A percentile compares a stretch with the other conserved stretches of the same genome.
These are phyloP conservation scores for Paracanthobrama guichenoti DNA, from an alignment of 2,113 vertebrate genomes.

Conservation along the genomic window DNA sequence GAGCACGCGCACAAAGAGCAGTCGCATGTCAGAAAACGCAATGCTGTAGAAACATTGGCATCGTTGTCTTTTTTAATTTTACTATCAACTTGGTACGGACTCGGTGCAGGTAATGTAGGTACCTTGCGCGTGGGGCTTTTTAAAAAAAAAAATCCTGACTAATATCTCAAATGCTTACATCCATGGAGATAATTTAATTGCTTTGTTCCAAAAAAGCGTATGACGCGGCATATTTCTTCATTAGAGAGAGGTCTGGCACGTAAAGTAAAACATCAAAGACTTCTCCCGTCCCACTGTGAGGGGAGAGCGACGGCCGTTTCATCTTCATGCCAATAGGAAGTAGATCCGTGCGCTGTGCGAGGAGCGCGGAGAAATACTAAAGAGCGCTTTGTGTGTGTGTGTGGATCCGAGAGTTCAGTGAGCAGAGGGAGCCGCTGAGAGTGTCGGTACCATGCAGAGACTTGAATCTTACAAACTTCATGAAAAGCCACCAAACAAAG, in stretches of 20 bases:
- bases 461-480: conserved; percentile 66
- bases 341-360: conserved; percentile 76
- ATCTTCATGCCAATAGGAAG: conserved; percentile 68
- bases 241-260: conserved; percentile 14
- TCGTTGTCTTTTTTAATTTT: not conserved
- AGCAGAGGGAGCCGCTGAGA: conserved; percentile 20
- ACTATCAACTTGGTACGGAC: not conserved
- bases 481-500: conserved; percentile 68
- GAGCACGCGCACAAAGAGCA: not conserved
- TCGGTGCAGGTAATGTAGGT: not conserved
- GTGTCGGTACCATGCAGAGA: conserved; percentile 73
- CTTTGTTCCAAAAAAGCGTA: not conserved
- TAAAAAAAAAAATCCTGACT: not conserved
- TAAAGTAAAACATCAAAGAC: conserved; percentile 29
- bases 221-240: conserved; percentile 28
- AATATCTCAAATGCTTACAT: not conserved
- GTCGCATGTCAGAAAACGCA: not conserved
- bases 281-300: conserved; percentile 10
- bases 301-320: conserved; percentile 41
- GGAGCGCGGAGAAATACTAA: conserved; percentile 72
- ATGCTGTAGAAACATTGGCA: not conserved
- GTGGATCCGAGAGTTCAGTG: not conserved
- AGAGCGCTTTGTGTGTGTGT: conserved; percentile 47
- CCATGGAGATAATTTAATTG: not conserved
- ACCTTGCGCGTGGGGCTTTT: not conserved